A percentile compares a stretch with the other conserved stretches of the same genome.
Conservation (phyloP, 2,797 vertebrate species). For the Neosilurus hyrtlii region DNA sequence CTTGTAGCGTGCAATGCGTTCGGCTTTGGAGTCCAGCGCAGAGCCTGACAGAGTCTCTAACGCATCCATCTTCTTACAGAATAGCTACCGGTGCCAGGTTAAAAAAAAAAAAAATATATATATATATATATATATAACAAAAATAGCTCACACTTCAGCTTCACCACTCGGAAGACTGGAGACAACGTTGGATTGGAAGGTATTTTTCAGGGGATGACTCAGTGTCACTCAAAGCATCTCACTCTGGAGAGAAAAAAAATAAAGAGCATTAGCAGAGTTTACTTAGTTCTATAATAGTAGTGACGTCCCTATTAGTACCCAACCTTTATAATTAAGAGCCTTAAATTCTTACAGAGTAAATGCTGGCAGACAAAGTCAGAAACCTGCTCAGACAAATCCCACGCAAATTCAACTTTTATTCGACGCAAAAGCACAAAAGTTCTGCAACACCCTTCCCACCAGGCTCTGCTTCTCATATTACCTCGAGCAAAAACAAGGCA, state of each 20-base stretch:
- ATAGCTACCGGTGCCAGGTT: neutral
- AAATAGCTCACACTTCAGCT: neutral
- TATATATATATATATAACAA: no score
- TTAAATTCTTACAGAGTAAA: neutral
- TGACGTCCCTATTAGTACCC: neutral
- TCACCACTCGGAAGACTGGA: neutral
- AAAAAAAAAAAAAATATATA: no score
- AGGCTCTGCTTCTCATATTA: conserved; percentile 40
- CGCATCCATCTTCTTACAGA: conserved; percentile 64
- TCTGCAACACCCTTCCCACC: conserved; percentile 31
- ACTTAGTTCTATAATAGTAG: neutral
- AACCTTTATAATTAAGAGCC: neutral
- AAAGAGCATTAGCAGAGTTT: conserved; percentile 11
- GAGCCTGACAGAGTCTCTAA: conserved; percentile 72
- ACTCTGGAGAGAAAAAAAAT: conserved; percentile 36
- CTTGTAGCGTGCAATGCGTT: conserved; percentile 81
- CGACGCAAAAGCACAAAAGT: neutral
- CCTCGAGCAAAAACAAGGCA: conserved; percentile 4
- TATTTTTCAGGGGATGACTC: conserved; percentile 16
- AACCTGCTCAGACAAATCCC: neutral
- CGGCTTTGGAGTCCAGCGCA: conserved; percentile 74
- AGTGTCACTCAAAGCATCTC: conserved; percentile 27
- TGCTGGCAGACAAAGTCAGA: neutral
- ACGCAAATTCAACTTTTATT: neutral
- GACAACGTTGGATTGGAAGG: conserved; percentile 10